A percentile compares a stretch with the other conserved stretches of the same genome.
phyloP scores from a whole-genome alignment of 2,113 vertebrate genomes.

The Alces alces region DNA sequence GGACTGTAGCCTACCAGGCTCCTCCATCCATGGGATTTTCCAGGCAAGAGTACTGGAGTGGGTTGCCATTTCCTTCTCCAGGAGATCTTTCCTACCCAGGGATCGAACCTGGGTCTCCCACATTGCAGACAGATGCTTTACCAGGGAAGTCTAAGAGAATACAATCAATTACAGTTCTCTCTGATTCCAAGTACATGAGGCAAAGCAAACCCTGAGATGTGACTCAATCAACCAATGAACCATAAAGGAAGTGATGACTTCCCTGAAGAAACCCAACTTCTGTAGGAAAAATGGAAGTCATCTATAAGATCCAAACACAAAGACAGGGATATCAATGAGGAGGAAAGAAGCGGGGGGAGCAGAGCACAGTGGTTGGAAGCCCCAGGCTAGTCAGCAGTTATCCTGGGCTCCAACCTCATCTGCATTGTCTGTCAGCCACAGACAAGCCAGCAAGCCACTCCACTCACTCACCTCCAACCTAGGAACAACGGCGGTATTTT shows the following conservation, averaged over 20 bases:
- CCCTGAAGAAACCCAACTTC: not conserved
- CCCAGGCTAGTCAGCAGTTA: no score
- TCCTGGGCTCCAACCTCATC: not conserved
- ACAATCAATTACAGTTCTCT: not conserved
- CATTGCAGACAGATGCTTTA: no score
- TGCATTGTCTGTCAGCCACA: not conserved
- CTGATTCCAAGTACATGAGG: not conserved
- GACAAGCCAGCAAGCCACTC: not conserved
- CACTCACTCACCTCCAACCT: not conserved
- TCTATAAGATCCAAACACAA: not conserved
- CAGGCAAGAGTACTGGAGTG: no score
- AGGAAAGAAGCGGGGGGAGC: no score
- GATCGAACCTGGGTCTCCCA: no score
- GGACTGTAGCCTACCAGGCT: no score
- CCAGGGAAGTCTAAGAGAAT: not conserved
- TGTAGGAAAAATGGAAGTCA: not conserved
- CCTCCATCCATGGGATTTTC: no score
- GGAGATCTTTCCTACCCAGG: no score
- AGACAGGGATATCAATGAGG: not conserved
- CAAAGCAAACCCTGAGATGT: not conserved
- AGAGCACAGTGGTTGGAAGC: not conserved
- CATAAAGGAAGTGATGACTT: not conserved
- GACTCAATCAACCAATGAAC: not conserved
- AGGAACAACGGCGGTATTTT: rapidly evolving
- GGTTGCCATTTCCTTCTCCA: no score